Conservation (phyloP, 2,888 invertebrate species). For the Chymomyza amoena region DNA sequence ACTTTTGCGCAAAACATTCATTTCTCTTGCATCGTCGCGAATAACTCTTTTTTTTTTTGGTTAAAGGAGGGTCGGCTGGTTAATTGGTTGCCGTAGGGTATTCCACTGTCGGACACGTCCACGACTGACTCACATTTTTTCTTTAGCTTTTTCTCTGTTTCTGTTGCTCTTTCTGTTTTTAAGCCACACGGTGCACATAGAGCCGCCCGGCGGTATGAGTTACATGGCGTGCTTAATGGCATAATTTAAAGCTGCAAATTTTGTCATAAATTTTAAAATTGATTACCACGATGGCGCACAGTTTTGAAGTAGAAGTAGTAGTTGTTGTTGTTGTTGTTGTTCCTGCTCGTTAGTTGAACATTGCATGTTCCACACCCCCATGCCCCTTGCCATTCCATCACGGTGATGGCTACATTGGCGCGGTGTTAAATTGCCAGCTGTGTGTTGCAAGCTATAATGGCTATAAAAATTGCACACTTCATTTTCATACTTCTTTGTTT, state of each 20-base stretch:
- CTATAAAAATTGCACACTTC: conserved; percentile 54
- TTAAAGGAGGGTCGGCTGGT: no score
- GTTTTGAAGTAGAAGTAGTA: conserved; percentile 43
- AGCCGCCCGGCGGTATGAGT: conserved; percentile 73
- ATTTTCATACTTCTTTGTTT: conserved; percentile 29
- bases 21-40: no score
- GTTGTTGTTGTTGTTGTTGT: conserved; percentile 42
- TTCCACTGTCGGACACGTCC: no score
- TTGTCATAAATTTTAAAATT: conserved; percentile 78
- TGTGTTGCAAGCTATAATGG: conserved; percentile 26
- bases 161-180: not conserved
- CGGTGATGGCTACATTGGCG: conserved; percentile 66
- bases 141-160: not conserved
- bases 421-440: conserved; percentile 51
- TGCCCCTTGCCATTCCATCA: no score
- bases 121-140: not conserved
- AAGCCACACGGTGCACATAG: not conserved
- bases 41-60: no score
- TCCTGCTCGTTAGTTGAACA: conserved; percentile 67
- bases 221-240: conserved; percentile 78
- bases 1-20: no score
- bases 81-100: no score
- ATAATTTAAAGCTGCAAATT: conserved; percentile 78
- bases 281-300: conserved; percentile 65
- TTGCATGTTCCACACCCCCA: conserved; percentile 46